These are phyloP conservation scores for Bombus polaris DNA, from an alignment of 1,140 invertebrate genomes.

Conservation along the genomic window DNA sequence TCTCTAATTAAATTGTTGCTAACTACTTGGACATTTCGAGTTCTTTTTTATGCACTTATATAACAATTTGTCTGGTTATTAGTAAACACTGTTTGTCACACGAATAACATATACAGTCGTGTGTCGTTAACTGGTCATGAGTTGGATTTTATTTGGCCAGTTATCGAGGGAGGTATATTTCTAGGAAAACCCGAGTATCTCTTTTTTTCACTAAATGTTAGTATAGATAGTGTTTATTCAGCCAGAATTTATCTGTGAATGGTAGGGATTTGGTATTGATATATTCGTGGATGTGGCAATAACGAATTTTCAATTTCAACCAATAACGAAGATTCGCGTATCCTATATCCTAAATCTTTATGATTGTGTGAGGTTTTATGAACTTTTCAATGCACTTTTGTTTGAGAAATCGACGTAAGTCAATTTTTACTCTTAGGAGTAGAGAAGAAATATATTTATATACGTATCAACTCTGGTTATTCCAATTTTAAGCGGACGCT, in stretches of 20 bases:
- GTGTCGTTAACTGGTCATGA: not conserved
- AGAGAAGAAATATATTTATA: not conserved
- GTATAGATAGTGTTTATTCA: not conserved
- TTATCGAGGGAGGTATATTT: not conserved
- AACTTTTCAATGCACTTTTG: not conserved
- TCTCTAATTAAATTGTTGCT: not conserved
- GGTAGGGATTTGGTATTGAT: not conserved
- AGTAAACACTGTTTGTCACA: not conserved
- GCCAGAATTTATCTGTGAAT: not conserved
- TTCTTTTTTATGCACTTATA: not conserved
- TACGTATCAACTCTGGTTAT: not conserved
- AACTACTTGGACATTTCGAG: constrained; percentile 5
- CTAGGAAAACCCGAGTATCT: not conserved
- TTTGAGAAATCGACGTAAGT: not conserved
- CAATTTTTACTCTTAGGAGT: not conserved
- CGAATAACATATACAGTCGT: not conserved
- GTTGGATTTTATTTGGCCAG: not conserved
- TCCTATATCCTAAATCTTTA: not conserved
- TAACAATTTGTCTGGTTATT: not conserved
- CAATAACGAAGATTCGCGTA: not conserved
- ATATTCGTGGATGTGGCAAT: not conserved
- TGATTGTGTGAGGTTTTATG: not conserved
- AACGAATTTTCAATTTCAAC: not conserved
- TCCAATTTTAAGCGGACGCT: not conserved
- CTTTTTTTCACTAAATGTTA: not conserved